Evolutionary conservation across 2,888 invertebrate genomes (phyloP).

Genomic region (Eupithecia exiguata): DNA sequence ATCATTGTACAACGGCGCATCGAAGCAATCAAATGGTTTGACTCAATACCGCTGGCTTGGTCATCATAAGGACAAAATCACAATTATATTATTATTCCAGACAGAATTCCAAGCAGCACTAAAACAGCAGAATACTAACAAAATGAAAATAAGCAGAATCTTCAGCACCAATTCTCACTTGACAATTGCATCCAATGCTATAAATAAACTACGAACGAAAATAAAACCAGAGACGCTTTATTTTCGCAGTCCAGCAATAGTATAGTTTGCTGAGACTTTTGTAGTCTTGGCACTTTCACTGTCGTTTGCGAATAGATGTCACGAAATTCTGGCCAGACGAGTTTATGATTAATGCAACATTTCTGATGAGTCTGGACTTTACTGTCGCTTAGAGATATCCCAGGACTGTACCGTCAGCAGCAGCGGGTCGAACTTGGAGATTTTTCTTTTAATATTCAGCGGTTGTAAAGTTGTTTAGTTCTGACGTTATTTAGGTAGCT

Average conservation of each 20-base stretch:
- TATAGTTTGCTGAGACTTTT: slow-evolving; percentile 21
- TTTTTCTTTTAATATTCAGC: neutral
- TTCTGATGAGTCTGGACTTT: slow-evolving; percentile 20
- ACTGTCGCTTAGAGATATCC: neutral
- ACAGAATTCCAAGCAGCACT: neutral
- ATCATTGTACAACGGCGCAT: neutral
- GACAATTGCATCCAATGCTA: slow-evolving; percentile 16
- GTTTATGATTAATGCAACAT: slow-evolving; percentile 38
- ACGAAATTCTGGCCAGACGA: slow-evolving; percentile 34
- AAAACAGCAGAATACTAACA: slow-evolving; percentile 6
- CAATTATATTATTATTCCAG: neutral
- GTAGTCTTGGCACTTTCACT: slow-evolving; percentile 20
- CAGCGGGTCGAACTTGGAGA: neutral
- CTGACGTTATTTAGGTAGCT: neutral
- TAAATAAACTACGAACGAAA: slow-evolving; percentile 22
- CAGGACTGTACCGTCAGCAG: neutral
- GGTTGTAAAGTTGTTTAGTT: neutral
- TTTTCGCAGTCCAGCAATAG: slow-evolving; percentile 12
- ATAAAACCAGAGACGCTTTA: slow-evolving; percentile 13
- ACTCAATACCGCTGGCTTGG: neutral
- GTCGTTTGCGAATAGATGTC: slow-evolving; percentile 24
- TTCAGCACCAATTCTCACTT: slow-evolving; percentile 15
- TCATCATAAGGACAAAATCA: neutral
- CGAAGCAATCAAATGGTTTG: neutral
- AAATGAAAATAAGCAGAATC: slow-evolving; percentile 12